Percentiles rank a stretch among this genome's conserved stretches.
Evolutionary conservation across 2,797 vertebrate species (phyloP).

Genomic region (Florisuga fusca): DNA sequence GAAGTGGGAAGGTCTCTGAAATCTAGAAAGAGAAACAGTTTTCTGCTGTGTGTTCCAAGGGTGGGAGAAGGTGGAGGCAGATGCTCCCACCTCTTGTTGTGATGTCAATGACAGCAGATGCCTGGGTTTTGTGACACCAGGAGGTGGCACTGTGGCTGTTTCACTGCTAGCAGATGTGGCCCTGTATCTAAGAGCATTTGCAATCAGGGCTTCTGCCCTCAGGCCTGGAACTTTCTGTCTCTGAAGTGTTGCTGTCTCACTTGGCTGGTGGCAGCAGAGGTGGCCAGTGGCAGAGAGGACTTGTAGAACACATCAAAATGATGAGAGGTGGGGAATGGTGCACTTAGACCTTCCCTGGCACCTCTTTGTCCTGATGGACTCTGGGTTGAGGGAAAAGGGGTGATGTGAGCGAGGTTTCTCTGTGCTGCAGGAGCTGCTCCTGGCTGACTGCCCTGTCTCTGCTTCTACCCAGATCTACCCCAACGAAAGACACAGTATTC

Average conservation of each 20-base stretch:
- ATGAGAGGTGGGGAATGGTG: neutral
- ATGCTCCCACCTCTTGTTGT: neutral
- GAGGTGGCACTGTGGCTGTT: conserved; percentile 59
- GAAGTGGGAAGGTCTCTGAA: neutral
- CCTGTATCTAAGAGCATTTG: neutral
- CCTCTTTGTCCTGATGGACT: neutral
- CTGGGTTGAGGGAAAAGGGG: neutral
- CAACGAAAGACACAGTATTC: conserved; percentile 98
- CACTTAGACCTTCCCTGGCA: neutral
- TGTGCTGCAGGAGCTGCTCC: neutral
- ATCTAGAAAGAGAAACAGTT: neutral
- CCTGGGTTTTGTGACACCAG: neutral
- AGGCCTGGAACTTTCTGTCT: conserved; percentile 25
- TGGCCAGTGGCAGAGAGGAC: neutral
- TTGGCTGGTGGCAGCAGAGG: neutral
- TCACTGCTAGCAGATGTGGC: neutral
- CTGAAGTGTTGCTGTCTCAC: neutral
- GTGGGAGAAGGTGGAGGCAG: neutral
- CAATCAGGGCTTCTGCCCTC: neutral
- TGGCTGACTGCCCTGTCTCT: neutral
- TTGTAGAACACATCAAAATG: neutral
- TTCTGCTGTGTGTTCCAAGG: neutral
- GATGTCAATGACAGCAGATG: rapidly evolving
- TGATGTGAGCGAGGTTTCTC: neutral
- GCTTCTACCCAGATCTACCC: conserved; percentile 89